Evolutionary conservation across 2,797 vertebrate genomes (phyloP).

Genomic region (Spinibarbus caldwelli): DNA sequence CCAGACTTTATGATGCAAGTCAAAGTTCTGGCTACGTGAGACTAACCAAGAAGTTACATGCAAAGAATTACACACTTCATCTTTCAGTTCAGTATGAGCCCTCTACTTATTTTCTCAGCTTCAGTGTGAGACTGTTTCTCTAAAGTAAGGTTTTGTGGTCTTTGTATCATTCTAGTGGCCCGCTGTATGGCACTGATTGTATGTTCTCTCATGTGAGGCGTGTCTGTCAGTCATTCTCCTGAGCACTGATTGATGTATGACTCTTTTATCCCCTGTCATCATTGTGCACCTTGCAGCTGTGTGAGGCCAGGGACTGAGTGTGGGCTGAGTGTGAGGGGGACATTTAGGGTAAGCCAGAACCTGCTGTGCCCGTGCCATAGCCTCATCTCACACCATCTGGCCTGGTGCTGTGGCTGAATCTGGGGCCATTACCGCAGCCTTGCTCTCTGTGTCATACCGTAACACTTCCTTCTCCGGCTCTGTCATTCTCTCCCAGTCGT

Average conservation of each 20-base stretch:
- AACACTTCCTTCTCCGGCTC: slow-evolving; percentile 39
- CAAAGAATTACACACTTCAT: slow-evolving; percentile 37
- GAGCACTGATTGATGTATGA: slow-evolving; percentile 80
- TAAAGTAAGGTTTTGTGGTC: slow-evolving; percentile 51
- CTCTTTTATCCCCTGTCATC: slow-evolving; percentile 85
- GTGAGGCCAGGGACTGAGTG: slow-evolving; percentile 92
- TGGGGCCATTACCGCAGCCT: slow-evolving; percentile 77
- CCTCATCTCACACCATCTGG: slow-evolving; percentile 79
- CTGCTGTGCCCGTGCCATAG: slow-evolving; percentile 72
- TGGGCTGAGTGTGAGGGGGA: slow-evolving; percentile 97
- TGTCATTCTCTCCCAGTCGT: slow-evolving; percentile 50
- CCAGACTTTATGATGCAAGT: too few species aligned
- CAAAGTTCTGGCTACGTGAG: background rate
- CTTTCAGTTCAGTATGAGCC: slow-evolving; percentile 30
- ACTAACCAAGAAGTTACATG: background rate
- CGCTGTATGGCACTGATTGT: slow-evolving; percentile 71
- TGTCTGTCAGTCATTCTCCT: slow-evolving; percentile 75
- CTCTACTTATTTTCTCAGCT: slow-evolving; percentile 26
- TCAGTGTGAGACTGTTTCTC: slow-evolving; percentile 37
- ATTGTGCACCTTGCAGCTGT: slow-evolving; percentile 95
- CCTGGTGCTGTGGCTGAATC: slow-evolving; percentile 79
- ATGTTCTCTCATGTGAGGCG: slow-evolving; percentile 73
- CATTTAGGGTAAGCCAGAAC: slow-evolving; percentile 93
- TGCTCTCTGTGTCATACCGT: slow-evolving; percentile 57
- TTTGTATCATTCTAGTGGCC: slow-evolving; percentile 60